These are phyloP conservation scores for Nycticryphes semicollaris DNA, from an alignment of 2,113 vertebrate species.

Conservation along the genomic window DNA sequence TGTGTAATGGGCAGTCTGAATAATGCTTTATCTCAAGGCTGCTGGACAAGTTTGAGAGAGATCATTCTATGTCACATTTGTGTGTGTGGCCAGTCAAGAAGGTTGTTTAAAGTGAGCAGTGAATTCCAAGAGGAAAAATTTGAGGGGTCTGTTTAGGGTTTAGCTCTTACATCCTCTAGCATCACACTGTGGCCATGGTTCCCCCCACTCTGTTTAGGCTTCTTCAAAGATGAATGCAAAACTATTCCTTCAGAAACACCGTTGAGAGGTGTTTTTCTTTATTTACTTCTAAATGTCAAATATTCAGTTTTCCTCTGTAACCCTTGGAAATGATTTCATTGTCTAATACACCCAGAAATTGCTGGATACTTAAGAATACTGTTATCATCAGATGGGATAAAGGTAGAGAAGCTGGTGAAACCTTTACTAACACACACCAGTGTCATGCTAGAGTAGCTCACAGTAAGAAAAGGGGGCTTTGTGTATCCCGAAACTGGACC, in stretches of 20 bases:
- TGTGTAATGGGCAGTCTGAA: background rate
- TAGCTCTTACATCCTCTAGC: background rate
- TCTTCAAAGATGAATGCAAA: background rate
- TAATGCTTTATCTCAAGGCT: background rate
- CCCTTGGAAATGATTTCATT: background rate
- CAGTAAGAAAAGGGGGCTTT: background rate
- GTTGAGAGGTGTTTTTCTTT: background rate
- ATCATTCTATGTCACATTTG: background rate
- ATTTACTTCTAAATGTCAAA: background rate
- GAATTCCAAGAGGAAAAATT: background rate
- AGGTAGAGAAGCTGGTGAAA: background rate
- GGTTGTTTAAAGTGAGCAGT: background rate
- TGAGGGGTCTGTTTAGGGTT: accelerated
- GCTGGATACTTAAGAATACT: background rate
- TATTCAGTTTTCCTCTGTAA: background rate
- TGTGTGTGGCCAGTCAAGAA: background rate
- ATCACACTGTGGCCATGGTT: background rate
- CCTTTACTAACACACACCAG: background rate
- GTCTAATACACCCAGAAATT: background rate
- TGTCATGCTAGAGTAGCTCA: background rate
- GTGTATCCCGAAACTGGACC: background rate
- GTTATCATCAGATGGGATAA: background rate
- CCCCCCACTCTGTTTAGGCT: background rate
- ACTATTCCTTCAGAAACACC: background rate
- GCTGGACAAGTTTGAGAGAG: background rate